Conservation (phyloP, 1,140 invertebrate species). For the Drosophila micromelanica region DNA sequence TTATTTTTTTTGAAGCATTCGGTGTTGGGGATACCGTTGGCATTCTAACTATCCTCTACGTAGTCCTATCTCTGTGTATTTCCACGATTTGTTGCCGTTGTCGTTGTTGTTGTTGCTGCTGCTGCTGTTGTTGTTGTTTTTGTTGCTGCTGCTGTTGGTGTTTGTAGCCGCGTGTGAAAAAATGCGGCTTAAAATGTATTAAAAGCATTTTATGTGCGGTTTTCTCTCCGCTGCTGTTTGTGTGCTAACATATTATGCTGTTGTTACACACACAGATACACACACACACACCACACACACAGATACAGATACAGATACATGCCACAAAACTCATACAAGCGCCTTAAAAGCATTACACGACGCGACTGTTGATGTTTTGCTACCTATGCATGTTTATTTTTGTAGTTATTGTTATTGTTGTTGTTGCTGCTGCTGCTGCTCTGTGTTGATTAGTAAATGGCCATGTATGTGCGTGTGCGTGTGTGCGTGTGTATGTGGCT, state of each 20-base stretch:
- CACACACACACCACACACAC: conserved; percentile 3
- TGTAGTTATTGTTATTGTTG: conserved; percentile 54
- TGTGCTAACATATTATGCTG: conserved; percentile 10
- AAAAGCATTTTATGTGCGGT: conserved; percentile 72
- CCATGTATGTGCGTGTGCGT: conserved; percentile 13
- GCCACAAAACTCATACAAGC: conserved; percentile 46
- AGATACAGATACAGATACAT: not conserved
- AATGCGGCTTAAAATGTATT: conserved; percentile 82
- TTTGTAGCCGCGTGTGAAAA: conserved; percentile 79
- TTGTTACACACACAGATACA: conserved; percentile 45
- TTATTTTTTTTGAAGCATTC: conserved; percentile 10
- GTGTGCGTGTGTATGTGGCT: conserved; percentile 24
- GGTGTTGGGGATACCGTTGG: conserved; percentile 2
- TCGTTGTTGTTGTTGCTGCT: conserved; percentile 25
- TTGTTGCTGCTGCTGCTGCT: conserved; percentile 27
- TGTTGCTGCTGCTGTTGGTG: conserved; percentile 39
- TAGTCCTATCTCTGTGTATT: conserved; percentile 22
- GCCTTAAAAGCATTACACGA: conserved; percentile 59
- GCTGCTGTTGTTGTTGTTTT: conserved; percentile 45
- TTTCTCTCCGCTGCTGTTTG: conserved; percentile 30
- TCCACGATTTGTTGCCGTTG: conserved; percentile 11
- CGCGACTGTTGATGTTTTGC: conserved; percentile 56
- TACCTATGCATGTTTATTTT: conserved; percentile 58
- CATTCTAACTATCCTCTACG: conserved; percentile 28
- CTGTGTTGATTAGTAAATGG: conserved; percentile 80